Evolutionary conservation across 2,113 vertebrate genomes (phyloP).

Genomic region (Conger conger): DNA sequence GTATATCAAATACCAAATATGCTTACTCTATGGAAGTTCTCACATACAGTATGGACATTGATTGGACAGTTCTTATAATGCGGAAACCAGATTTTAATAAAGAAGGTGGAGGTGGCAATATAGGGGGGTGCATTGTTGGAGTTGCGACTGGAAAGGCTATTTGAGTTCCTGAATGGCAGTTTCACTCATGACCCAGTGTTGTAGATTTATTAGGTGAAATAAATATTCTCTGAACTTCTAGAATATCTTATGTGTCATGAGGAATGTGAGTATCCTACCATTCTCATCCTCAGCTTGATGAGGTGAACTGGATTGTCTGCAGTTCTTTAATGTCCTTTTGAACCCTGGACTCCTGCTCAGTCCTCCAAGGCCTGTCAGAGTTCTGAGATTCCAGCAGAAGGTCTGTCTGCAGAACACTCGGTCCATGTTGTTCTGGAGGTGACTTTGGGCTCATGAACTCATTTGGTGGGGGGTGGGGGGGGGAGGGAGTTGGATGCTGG

Average conservation of each 20-base stretch:
- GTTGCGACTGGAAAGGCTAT: neutral
- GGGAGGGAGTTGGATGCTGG: no score
- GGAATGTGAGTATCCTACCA: no score
- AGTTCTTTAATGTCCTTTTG: neutral
- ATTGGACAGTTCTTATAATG: neutral
- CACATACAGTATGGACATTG: neutral
- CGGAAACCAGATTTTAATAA: neutral
- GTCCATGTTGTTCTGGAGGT: neutral
- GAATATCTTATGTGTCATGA: no score
- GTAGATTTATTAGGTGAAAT: no score
- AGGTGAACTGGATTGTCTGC: neutral
- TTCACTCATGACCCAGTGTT: neutral
- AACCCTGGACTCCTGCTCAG: neutral
- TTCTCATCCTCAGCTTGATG: neutral
- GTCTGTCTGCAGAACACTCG: no score
- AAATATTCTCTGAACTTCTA: no score
- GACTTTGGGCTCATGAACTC: neutral
- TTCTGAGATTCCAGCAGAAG: no score
- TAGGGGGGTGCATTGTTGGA: neutral
- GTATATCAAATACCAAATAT: neutral
- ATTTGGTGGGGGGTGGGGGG: neutral
- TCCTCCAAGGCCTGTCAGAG: neutral
- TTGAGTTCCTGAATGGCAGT: neutral
- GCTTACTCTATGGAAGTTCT: no score
- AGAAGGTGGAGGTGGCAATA: neutral